Percentiles rank a stretch among this genome's conserved stretches.
phyloP scores from a whole-genome alignment of 2,888 invertebrate genomes.

The Agrochola macilenta region DNA sequence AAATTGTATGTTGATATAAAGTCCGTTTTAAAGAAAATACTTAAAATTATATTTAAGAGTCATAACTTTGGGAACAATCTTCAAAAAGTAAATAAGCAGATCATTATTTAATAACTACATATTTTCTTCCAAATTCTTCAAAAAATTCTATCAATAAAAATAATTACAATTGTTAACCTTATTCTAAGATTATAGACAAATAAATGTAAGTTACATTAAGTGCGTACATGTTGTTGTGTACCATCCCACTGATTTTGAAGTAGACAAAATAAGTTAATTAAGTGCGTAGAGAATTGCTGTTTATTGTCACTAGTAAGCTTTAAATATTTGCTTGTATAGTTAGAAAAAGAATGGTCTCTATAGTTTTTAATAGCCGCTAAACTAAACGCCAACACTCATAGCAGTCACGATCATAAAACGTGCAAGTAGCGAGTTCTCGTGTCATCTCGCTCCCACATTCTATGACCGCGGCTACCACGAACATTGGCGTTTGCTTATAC shows the following conservation, averaged over 20 bases:
- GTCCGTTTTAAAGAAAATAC: background rate
- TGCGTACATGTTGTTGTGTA: background rate
- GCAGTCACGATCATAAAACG: background rate
- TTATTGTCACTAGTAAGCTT: background rate
- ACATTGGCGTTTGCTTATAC: background rate
- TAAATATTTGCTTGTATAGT: background rate
- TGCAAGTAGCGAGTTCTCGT: background rate
- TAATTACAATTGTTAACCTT: conserved; percentile 1
- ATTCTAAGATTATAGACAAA: background rate
- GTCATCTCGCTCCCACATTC: background rate
- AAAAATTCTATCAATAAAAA: background rate
- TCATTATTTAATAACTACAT: background rate
- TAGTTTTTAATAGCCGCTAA: background rate
- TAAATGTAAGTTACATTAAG: background rate
- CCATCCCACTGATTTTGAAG: conserved; percentile 9
- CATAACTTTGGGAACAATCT: conserved; percentile 30
- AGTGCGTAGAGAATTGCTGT: background rate
- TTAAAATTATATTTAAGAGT: conserved; percentile 1
- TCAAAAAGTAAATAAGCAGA: conserved; percentile 1
- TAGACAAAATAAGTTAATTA: background rate
- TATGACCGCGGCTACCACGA: background rate
- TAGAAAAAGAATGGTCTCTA: background rate
- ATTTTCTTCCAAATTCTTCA: background rate
- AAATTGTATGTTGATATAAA: conserved; percentile 9
- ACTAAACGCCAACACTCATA: background rate